Evolutionary conservation across 2,113 vertebrate species (phyloP).

Genomic region (Ceyx melanurus): DNA sequence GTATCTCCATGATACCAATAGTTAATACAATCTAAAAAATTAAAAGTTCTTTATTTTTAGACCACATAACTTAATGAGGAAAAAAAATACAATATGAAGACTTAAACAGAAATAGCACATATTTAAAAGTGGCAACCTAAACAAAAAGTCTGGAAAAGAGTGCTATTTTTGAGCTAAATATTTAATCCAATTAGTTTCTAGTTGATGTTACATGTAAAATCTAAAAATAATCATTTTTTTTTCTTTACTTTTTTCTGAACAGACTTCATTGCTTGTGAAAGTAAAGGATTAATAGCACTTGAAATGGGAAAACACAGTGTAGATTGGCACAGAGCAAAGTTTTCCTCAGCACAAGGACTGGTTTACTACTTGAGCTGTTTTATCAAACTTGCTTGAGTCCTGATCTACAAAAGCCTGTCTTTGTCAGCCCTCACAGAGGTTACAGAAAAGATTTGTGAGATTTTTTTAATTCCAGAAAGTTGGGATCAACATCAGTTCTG

Average conservation of each 20-base stretch:
- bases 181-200: slow-evolving; percentile 59
- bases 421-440: not conserved
- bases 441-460: not conserved
- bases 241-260: not conserved
- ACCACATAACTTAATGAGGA: slow-evolving; percentile 11
- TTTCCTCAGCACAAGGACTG: not conserved
- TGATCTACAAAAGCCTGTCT: not conserved
- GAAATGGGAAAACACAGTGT: not conserved
- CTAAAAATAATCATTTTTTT: slow-evolving; percentile 48
- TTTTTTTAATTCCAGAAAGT: not conserved
- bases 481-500: not conserved
- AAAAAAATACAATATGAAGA: slow-evolving; percentile 42
- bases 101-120: slow-evolving; percentile 29
- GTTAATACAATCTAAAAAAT: not conserved
- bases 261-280: slow-evolving; percentile 19
- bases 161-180: slow-evolving; percentile 31
- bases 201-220: slow-evolving; percentile 48
- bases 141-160: slow-evolving; percentile 17
- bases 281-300: not conserved
- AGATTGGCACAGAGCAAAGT: not conserved
- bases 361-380: not conserved
- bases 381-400: not conserved
- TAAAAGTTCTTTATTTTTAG: not conserved
- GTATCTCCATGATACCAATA: not conserved
- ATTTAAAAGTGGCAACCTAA: slow-evolving; percentile 45